phyloP scores from a whole-genome alignment of 1,140 invertebrate genomes.

The Magallana ariakensis region DNA sequence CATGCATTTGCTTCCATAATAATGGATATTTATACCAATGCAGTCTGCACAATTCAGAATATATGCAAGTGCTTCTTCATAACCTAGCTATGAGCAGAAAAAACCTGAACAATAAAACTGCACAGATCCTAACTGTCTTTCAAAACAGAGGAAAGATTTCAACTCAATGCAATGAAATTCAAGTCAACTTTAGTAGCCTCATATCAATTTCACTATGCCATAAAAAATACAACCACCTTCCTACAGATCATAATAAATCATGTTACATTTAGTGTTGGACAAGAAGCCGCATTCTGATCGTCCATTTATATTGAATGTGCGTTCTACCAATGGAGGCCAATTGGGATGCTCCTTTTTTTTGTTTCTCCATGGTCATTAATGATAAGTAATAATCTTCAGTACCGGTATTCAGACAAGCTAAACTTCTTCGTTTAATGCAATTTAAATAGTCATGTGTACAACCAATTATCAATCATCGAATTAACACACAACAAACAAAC shows the following conservation, averaged over 20 bases:
- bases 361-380: not conserved
- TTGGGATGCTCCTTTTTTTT: not conserved
- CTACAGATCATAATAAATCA: slow-evolving; percentile 8
- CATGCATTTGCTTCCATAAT: no score
- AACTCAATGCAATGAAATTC: not conserved
- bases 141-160: not conserved
- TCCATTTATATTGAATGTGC: not conserved
- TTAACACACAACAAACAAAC: no score
- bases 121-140: not conserved
- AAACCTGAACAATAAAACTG: not conserved
- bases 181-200: not conserved
- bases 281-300: slow-evolving; percentile 14
- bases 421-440: no score
- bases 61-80: no score
- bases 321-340: not conserved
- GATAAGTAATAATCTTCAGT: no score
- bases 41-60: no score
- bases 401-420: no score
- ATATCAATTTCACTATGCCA: not conserved
- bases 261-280: slow-evolving; percentile 5
- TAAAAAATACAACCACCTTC: slow-evolving; percentile 26
- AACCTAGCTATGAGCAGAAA: not conserved
- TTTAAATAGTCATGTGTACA: no score
- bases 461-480: no score
- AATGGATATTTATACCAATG: no score